A percentile compares a stretch with the other conserved stretches of the same genome.
Conservation (phyloP, 2,113 vertebrate genomes). For the cattle (Bos taurus) region DNA sequence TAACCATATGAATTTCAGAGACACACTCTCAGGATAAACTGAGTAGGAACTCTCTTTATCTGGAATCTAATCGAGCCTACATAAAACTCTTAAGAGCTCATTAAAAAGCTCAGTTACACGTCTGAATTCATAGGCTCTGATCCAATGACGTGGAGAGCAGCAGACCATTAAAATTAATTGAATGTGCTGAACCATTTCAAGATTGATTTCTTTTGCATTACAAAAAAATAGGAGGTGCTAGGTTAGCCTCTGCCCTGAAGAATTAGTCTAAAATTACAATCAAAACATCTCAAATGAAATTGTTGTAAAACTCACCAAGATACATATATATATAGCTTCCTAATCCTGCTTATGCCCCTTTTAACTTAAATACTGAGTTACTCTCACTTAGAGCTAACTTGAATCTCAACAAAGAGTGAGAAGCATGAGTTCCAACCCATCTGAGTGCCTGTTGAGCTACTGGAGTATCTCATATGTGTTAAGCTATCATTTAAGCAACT, state of each 20-base stretch:
- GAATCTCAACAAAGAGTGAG: background rate
- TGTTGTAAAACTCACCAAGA: background rate
- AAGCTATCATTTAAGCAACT: background rate
- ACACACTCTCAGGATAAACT: background rate
- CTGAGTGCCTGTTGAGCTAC: background rate
- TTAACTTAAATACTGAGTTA: background rate
- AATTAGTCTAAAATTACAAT: conserved; percentile 36
- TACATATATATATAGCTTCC: background rate
- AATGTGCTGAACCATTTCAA: conserved; percentile 68
- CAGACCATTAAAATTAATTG: conserved; percentile 73
- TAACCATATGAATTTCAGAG: conserved; percentile 40
- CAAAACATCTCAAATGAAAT: conserved; percentile 43
- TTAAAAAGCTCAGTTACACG: conserved; percentile 23
- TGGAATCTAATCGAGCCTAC: background rate
- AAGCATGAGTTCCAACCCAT: background rate
- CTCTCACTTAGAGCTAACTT: background rate
- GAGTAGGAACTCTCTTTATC: conserved; percentile 1
- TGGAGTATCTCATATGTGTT: background rate
- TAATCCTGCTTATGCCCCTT: background rate
- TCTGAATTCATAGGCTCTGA: conserved; percentile 57
- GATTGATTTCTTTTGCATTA: conserved; percentile 67
- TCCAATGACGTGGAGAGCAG: conserved; percentile 53
- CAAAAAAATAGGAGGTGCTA: conserved; percentile 36
- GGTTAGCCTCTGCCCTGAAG: conserved; percentile 43
- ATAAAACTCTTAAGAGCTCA: conserved; percentile 30